Base-by-base conservation (phyloP, 2,797 vertebrate genomes). In the Myiotriccus ornatus region DNA sequence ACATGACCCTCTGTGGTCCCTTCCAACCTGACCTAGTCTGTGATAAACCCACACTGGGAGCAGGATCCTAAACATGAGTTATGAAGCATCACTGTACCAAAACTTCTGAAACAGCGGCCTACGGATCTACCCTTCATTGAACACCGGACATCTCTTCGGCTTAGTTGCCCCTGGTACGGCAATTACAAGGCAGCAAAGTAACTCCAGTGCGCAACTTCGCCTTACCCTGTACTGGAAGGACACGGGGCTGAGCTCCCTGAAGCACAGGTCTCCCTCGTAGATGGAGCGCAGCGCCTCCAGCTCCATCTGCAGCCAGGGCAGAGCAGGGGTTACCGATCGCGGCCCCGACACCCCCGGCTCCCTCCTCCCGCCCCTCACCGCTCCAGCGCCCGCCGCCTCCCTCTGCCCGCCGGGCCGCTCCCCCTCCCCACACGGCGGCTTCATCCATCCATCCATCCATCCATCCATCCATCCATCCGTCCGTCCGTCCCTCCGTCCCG, bases 151-250 rank as follows among this genome's bases (percentile, higher is more conserved):
- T 3, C 4, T 7, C 1, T 9, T 9, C 5, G 17, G 24, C 69
- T 55, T 5, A 21, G 21, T n/a, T 35, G 4, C 2, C 12, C 16
- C n/a, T 0, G 10, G 23, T 1, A 37, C 0, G 3, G 15, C 52
- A 74, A 12, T 28, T 5, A 17, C 20, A 6, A 7, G 4, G 10
- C 52, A 59, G 43, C 35, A 35, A 20, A 63, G 39, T 3, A n/a
- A 32, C 43, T 55, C 8, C 14, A 13, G 6, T 23, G 25, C 2
- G 16, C 34, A 24, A 1, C 67, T 28, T 3, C 16, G 44, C 79
- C 98, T 98, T 97, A 99, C 99, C 98, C 99, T 97, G 60, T 99
- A 99, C 95, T 99, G 99, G 96, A 99, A 99, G 35, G 98, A 99
- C 68, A 98, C 97, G 1, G 99, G 98, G 94, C 98, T 99, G 49